These are phyloP conservation scores for Aphelenchoides besseyi DNA, from an alignment of 1,140 invertebrate species.

Conservation along the genomic window DNA sequence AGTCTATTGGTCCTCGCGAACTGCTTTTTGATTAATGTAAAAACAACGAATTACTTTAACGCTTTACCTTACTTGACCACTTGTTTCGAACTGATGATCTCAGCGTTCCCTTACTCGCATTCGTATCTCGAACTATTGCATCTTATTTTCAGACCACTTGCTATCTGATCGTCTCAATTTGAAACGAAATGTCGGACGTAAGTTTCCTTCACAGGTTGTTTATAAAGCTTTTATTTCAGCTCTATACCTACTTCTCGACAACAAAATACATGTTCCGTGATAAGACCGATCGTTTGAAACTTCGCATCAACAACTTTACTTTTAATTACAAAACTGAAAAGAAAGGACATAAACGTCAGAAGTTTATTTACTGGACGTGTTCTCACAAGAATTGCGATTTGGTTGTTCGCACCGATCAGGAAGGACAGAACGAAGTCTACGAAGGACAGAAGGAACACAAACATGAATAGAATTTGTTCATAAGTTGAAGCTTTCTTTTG, in stretches of 20 bases:
- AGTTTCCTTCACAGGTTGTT: slow-evolving; percentile 3
- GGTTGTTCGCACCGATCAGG: background rate
- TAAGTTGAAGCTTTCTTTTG: background rate
- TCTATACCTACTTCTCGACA: background rate
- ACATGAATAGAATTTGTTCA: background rate
- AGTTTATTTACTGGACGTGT: background rate
- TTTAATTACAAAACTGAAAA: background rate
- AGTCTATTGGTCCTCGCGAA: too few relatives aligned
- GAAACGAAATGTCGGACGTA: slow-evolving; percentile 8
- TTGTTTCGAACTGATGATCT: too few relatives aligned
- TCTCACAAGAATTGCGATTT: background rate
- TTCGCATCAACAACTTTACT: slow-evolving; percentile 8
- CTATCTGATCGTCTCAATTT: too few relatives aligned
- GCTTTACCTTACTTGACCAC: too few relatives aligned
- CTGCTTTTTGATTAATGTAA: too few relatives aligned
- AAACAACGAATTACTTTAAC: too few relatives aligned
- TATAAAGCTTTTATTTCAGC: slow-evolving; percentile 7
- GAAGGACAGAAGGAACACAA: background rate
- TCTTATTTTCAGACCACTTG: too few relatives aligned
- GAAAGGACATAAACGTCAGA: background rate
- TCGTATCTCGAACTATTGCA: too few relatives aligned
- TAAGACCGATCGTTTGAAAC: background rate
- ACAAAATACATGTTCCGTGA: background rate
- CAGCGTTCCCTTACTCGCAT: too few relatives aligned
- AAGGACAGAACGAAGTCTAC: slow-evolving; percentile 2